phyloP scores from a whole-genome alignment of 2,888 invertebrate species.

The Cheilosia urbana region DNA sequence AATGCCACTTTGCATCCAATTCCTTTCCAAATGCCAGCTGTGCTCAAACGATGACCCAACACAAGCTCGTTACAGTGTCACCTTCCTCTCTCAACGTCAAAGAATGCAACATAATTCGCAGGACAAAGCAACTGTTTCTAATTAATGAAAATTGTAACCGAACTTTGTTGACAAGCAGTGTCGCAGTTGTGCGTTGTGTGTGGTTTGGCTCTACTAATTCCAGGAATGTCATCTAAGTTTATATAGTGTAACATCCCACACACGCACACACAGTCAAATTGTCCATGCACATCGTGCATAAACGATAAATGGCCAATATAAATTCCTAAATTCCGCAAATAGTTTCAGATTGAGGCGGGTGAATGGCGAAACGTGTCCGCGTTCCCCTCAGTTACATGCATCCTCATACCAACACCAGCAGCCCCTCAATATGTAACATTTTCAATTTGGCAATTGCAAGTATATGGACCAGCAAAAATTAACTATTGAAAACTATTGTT shows the following conservation, averaged over 20 bases:
- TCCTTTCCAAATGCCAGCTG: no score
- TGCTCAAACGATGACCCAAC: no score
- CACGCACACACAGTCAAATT: neutral
- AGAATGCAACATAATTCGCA: conserved; percentile 19
- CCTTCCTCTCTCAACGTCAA: neutral
- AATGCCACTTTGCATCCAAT: no score
- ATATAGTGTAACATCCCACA: conserved; percentile 49
- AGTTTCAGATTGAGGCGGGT: conserved; percentile 49
- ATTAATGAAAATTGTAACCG: conserved; percentile 34
- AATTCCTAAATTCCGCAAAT: conserved; percentile 65
- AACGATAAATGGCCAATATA: conserved; percentile 57
- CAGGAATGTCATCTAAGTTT: conserved; percentile 54
- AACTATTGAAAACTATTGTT: conserved; percentile 44
- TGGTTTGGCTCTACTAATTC: conserved; percentile 15
- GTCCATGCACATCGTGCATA: conserved; percentile 16
- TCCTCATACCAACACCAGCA: neutral
- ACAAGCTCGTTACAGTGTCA: no score
- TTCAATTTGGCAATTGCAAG: neutral
- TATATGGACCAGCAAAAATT: conserved; percentile 8
- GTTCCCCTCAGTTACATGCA: conserved; percentile 19
- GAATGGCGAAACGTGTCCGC: conserved; percentile 24
- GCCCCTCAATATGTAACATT: conserved; percentile 6
- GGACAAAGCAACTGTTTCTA: neutral
- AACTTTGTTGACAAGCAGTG: conserved; percentile 12
- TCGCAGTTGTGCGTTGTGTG: neutral